Percentiles rank a stretch among this genome's conserved stretches.
phyloP scores from a whole-genome alignment of 2,888 invertebrate species.

The Ctenicera cuprea region DNA sequence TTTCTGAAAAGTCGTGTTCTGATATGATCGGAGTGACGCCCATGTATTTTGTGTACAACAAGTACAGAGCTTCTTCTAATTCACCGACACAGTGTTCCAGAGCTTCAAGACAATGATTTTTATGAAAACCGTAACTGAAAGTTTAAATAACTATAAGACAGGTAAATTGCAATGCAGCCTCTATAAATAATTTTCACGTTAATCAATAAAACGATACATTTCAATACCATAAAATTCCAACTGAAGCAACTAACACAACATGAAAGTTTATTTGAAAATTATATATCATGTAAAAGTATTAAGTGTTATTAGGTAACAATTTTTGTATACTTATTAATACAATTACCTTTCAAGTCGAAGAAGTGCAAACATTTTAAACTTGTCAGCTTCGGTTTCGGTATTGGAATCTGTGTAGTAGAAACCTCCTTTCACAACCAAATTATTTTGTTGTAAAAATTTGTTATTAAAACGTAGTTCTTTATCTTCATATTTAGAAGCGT shows the following conservation, averaged over 20 bases:
- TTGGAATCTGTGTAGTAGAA: constrained; percentile 80
- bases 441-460: constrained; percentile 79
- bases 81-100: constrained; percentile 80
- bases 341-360: constrained; percentile 82
- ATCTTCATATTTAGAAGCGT: constrained; percentile 75
- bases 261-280: too few species aligned
- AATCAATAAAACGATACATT: too few species aligned
- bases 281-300: too few species aligned
- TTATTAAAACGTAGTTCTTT: constrained; percentile 81
- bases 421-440: constrained; percentile 83
- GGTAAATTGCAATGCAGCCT: background rate
- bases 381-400: constrained; percentile 77
- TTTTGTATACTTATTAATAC: background rate
- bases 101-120: constrained; percentile 84
- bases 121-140: constrained; percentile 84
- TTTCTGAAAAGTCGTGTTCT: constrained; percentile 70
- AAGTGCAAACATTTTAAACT: constrained; percentile 82
- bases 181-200: background rate
- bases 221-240: too few species aligned
- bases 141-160: background rate
- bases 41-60: constrained; percentile 84
- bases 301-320: too few species aligned
- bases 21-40: constrained; percentile 68
- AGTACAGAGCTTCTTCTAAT: constrained; percentile 82
- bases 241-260: too few species aligned